phyloP scores from a whole-genome alignment of 2,888 invertebrate genomes.

The Notodonta dromedarius region DNA sequence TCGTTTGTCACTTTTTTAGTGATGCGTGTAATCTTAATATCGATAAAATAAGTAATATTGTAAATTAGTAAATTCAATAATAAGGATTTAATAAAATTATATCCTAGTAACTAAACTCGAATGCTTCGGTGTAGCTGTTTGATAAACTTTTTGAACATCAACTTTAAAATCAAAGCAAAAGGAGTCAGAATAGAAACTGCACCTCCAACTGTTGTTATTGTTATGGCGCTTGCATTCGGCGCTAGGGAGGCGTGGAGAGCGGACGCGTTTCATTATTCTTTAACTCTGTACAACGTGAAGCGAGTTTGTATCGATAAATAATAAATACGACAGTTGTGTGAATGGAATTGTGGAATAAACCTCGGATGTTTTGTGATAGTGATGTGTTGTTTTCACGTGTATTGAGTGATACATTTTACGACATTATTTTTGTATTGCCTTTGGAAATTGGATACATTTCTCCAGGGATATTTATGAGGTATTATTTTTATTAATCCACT shows the following conservation, averaged over 20 bases:
- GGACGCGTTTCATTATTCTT: background rate
- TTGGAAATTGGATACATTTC: background rate
- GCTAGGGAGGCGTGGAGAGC: background rate
- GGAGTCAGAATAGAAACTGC: background rate
- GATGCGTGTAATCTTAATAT: slow-evolving; percentile 24
- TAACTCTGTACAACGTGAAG: background rate
- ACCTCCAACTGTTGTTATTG: background rate
- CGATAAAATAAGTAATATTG: slow-evolving; percentile 25
- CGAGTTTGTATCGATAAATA: background rate
- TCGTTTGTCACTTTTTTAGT: slow-evolving; percentile 37
- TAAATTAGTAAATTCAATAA: too few relatives aligned
- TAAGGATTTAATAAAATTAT: too few relatives aligned
- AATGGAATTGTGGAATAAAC: background rate
- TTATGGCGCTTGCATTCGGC: background rate
- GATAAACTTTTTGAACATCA: too few relatives aligned
- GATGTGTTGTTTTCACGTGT: background rate
- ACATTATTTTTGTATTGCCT: too few relatives aligned
- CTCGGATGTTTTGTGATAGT: background rate
- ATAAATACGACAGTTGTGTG: background rate
- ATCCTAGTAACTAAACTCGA: too few relatives aligned
- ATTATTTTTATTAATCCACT: too few relatives aligned
- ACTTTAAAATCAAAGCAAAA: too few relatives aligned
- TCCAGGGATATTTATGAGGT: background rate
- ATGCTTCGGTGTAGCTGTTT: too few relatives aligned
- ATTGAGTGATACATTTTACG: background rate